These are phyloP conservation scores for Discoglossus pictus DNA, from an alignment of 2,797 vertebrate genomes.

Conservation along the genomic window DNA sequence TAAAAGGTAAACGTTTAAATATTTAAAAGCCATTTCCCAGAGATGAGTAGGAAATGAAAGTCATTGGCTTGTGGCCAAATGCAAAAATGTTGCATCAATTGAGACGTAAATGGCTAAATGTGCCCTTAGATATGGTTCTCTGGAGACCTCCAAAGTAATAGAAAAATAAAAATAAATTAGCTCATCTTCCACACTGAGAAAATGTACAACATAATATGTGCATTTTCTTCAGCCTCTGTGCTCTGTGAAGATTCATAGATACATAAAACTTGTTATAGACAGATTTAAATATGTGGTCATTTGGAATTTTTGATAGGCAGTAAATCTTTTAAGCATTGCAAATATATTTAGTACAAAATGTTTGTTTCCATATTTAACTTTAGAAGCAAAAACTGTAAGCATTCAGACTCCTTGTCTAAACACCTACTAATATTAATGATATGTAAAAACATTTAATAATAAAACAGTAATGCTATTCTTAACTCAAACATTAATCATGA, in stretches of 20 bases:
- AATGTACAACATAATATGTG: background rate
- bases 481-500: too few species aligned
- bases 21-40: slow-evolving; percentile 24
- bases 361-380: too few species aligned
- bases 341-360: background rate
- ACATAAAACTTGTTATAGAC: slow-evolving; percentile 16
- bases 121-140: slow-evolving; percentile 9
- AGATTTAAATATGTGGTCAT: slow-evolving; percentile 25
- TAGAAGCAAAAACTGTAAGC: too few species aligned
- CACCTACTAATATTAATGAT: too few species aligned
- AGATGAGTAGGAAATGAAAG: slow-evolving; percentile 45
- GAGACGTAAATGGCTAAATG: slow-evolving; percentile 27
- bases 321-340: slow-evolving; percentile 7
- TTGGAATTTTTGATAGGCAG: slow-evolving; percentile 21
- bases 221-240: slow-evolving; percentile 14
- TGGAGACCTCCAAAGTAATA: slow-evolving; percentile 23
- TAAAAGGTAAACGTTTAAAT: slow-evolving; percentile 9
- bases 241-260: slow-evolving; percentile 18
- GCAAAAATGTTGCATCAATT: slow-evolving; percentile 5
- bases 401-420: too few species aligned
- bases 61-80: slow-evolving; percentile 18
- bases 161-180: slow-evolving; percentile 28
- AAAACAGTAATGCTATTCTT: too few species aligned
- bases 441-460: too few species aligned
- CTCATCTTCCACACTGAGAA: slow-evolving; percentile 22